Evolutionary conservation across 1,140 invertebrate species (phyloP).

Genomic region (Teleopsis dalmanni): DNA sequence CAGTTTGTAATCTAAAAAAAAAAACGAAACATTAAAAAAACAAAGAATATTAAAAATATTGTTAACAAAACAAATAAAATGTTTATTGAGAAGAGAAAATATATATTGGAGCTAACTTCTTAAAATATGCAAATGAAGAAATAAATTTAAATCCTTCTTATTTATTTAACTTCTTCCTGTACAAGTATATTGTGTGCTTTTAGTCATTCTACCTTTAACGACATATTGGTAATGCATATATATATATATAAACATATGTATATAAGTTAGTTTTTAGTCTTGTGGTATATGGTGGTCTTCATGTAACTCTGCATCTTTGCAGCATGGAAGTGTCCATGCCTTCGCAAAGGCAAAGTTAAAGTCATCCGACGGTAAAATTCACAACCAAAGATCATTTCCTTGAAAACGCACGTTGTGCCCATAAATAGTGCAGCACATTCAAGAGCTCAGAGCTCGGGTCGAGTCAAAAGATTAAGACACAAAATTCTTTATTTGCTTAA

Average conservation of each 20-base stretch:
- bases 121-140: slow-evolving; percentile 45
- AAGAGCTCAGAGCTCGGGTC: no score
- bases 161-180: neutral
- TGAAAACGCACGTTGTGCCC: slow-evolving; percentile 28
- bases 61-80: no score
- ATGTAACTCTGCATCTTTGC: no score
- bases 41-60: no score
- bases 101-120: slow-evolving; percentile 25
- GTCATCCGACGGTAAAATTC: neutral
- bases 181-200: no score
- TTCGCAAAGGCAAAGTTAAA: neutral
- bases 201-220: no score
- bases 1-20: no score
- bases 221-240: no score
- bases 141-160: slow-evolving; percentile 42
- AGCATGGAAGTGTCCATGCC: neutral
- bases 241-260: no score
- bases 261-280: no score
- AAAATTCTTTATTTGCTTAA: slow-evolving; percentile 44
- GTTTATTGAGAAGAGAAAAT: neutral
- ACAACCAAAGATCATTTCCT: neutral
- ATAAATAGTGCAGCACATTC: slow-evolving; percentile 28
- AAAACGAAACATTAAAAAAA: no score
- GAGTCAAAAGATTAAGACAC: slow-evolving; percentile 44
- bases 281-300: no score